Conservation (phyloP, 2,797 vertebrate genomes). For the Dryobates pubescens region DNA sequence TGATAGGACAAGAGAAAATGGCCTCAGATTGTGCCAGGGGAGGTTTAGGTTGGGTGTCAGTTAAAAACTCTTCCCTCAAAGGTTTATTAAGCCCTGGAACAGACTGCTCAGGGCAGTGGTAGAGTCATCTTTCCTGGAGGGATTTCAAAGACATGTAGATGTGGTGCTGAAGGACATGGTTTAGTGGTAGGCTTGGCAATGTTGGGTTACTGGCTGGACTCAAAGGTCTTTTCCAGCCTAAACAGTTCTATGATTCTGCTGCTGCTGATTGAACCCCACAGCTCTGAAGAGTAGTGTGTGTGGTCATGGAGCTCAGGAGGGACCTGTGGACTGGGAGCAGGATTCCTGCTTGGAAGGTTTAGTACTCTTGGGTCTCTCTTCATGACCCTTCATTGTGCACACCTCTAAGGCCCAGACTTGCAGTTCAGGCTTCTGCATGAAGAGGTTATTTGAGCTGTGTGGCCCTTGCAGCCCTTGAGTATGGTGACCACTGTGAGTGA, state of each 20-base stretch:
- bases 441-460: fast-evolving
- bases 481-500: fast-evolving
- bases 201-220: no score
- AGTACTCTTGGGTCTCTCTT: fast-evolving
- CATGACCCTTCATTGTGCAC: fast-evolving
- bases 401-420: background rate
- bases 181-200: no score
- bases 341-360: background rate
- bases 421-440: fast-evolving
- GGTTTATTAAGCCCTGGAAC: no score
- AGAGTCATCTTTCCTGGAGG: no score
- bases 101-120: no score
- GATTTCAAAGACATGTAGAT: no score
- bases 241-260: background rate
- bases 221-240: no score
- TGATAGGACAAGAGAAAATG: no score
- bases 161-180: no score
- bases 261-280: background rate
- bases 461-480: fast-evolving
- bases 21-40: no score
- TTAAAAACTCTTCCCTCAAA: no score
- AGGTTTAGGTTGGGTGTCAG: no score
- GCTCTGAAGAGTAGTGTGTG: background rate
- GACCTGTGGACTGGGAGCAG: background rate
- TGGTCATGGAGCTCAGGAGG: background rate